Base-by-base conservation (phyloP, 2,888 invertebrate genomes). In the Caenorhabditis sulstoni region DNA sequence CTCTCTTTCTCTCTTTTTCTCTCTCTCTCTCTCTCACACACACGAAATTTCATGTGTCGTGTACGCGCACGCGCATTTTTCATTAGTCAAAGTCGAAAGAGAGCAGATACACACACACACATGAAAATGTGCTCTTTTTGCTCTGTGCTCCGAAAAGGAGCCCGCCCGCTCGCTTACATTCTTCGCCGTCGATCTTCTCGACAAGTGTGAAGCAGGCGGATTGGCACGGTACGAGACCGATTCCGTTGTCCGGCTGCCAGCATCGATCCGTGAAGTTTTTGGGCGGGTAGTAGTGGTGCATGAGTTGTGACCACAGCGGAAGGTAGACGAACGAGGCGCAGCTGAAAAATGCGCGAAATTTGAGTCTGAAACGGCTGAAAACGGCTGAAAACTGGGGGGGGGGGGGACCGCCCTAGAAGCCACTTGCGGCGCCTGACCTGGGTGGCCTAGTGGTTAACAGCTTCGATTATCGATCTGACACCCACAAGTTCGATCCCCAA, bases 271-370 rank as follows among this genome's bases (percentile, higher is more conserved):
- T 87, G 71, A 88, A 88, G 66, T 88, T 88, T 67, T 87, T 87
- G 4, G 88, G 88, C n/a, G 88, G 88, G 65, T 83, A 88, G 52
- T 88, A 88, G 65, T 88, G 86, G 55, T 83, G 81, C 78, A 88
- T 85, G 37, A 88, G 58, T 67, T 84, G 79, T 0, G 85, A 77
- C 88, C 88, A 88, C 9, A 86, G 53, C 18, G 81, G 80, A 35
- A 87, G 81, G 73, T 88, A 88, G 45, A 80, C 83, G 20, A 80
- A 81, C 16, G 87, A 86, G 20, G 87, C 87, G 62, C 87, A 87
- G 22, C 86, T 87, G 82, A 22, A 81, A 81, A 37, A 23, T 14
- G 14, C 23, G 14, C 29, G 29, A 29, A 29, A 29, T 29, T 29
- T 39, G 61, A 53, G 12, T 22, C 55, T 8, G 57, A 20, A 18